Percentiles rank a stretch among this genome's conserved stretches.
phyloP scores from a whole-genome alignment of 1,140 invertebrate species.

The Scaptomyza hsui region DNA sequence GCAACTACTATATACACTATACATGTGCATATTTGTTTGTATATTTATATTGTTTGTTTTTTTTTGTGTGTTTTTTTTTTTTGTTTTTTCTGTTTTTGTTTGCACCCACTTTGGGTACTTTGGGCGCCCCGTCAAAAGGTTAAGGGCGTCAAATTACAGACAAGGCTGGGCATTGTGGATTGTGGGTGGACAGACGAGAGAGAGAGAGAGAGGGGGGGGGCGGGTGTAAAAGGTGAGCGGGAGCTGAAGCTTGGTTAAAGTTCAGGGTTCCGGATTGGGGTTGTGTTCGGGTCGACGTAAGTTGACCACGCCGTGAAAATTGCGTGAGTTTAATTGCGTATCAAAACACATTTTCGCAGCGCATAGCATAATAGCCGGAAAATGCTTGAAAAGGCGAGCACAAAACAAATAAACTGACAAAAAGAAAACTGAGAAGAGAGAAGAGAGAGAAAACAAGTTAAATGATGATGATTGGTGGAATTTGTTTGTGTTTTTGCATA shows the following conservation, averaged over 20 bases:
- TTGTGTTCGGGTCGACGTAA: too few relatives aligned
- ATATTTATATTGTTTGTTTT: not conserved
- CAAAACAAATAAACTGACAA: constrained; percentile 1
- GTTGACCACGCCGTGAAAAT: constrained; percentile 34
- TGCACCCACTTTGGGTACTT: constrained; percentile 10
- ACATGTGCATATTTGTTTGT: constrained; percentile 1
- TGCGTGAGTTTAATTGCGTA: constrained; percentile 62
- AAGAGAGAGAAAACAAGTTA: constrained; percentile 21
- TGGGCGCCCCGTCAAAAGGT: constrained; percentile 41
- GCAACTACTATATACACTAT: not conserved
- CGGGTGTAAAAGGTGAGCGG: not conserved
- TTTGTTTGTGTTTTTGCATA: constrained; percentile 21
- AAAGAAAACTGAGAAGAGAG: constrained; percentile 9
- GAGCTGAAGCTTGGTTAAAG: constrained; percentile 21
- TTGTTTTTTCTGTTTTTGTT: constrained; percentile 1
- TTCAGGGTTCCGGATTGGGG: constrained; percentile 20
- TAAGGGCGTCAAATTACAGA: constrained; percentile 60
- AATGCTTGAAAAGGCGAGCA: not conserved
- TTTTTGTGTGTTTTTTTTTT: not conserved
- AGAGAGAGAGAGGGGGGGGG: not conserved
- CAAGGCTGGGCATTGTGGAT: constrained; percentile 18
- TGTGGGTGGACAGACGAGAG: not conserved
- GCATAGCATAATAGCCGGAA: not conserved
- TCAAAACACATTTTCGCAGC: constrained; percentile 46
- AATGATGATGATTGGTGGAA: constrained; percentile 28